Base-by-base conservation (phyloP, 1,140 invertebrate species). In the Brachionus asplanchnoidis region DNA sequence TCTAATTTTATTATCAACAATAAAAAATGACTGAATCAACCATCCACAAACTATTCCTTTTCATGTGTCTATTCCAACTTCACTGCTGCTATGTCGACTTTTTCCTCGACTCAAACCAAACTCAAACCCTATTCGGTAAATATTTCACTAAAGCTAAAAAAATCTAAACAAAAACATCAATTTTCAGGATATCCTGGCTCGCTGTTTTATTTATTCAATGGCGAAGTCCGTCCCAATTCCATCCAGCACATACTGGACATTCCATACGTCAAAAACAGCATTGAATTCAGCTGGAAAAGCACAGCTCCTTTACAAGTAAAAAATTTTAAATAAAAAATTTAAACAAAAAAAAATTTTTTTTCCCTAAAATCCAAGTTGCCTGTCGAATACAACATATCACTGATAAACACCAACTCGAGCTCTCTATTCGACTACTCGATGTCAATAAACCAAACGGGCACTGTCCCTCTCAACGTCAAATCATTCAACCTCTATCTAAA, bases 201-300 rank as follows among this genome's bases (percentile, higher is more conserved):
- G n/a, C 12, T 80, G 4, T 80, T 80, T 56, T 80, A 80, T 23
- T 36, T 80, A 6, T 80, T 60, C 78, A 80, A 80, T 80, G 78
- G 78, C 3, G 50, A 80, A 53, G 17, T 80, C 26, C 26, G 78
- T 2, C n/a, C 23, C 6, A 65, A 65, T 42, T 56, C 78, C 11
- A 80, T 80, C 23, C 50, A 56, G 28, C 78, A 80, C 20, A 36
- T 23, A 60, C 44, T 80, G 9, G 50, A 65, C 20, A 50, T 80
- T 26, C 28, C 78, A 5, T 46, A 56, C 17, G 28, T 32, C 12
- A 56, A 80, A 65, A 56, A 53, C 26, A 40, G 20, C 26, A 28
- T 80, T 53, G 78, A 80, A 50, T 65, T 80, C 12, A 80, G 46
- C 50, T 80, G 78, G 78, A 80, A 56, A 50, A 80, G 20, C n/a